A percentile compares a stretch with the other conserved stretches of the same genome.
Evolutionary conservation across 2,797 vertebrate genomes (phyloP).

Genomic region (Chrysocyon brachyurus): DNA sequence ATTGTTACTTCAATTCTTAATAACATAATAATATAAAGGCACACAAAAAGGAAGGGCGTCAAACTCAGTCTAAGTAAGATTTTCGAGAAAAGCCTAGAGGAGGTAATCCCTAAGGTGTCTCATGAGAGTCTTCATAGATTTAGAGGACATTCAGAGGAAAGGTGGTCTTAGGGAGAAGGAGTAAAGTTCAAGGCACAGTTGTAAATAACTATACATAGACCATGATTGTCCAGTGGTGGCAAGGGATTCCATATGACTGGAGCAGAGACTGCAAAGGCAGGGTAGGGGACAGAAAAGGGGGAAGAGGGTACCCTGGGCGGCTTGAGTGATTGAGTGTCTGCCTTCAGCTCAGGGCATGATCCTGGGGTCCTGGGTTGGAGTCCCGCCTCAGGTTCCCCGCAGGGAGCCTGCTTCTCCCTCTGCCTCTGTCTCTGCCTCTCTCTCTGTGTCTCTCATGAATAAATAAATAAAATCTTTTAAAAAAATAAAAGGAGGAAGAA

Average conservation of each 20-base stretch:
- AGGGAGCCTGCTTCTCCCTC: too few species aligned
- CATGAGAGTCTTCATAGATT: background rate
- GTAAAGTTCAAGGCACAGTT: background rate
- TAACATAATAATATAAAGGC: background rate
- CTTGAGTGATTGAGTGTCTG: too few species aligned
- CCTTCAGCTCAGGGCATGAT: too few species aligned
- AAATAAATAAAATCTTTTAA: too few species aligned
- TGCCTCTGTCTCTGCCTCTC: too few species aligned
- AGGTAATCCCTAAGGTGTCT: background rate
- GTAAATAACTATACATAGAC: background rate
- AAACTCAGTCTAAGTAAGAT: background rate
- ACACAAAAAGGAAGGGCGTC: background rate
- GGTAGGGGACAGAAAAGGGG: background rate
- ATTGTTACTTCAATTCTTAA: background rate
- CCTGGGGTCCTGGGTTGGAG: too few species aligned
- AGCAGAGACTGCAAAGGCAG: background rate
- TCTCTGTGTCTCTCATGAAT: too few species aligned
- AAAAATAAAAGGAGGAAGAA: background rate
- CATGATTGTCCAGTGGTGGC: background rate
- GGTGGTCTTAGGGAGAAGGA: background rate
- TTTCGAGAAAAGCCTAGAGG: background rate
- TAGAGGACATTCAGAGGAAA: background rate
- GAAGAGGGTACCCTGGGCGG: background rate
- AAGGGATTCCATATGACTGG: background rate
- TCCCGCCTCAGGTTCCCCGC: too few species aligned